Conservation (phyloP, 1,140 invertebrate genomes). For the Tyrophagus putrescentiae region DNA sequence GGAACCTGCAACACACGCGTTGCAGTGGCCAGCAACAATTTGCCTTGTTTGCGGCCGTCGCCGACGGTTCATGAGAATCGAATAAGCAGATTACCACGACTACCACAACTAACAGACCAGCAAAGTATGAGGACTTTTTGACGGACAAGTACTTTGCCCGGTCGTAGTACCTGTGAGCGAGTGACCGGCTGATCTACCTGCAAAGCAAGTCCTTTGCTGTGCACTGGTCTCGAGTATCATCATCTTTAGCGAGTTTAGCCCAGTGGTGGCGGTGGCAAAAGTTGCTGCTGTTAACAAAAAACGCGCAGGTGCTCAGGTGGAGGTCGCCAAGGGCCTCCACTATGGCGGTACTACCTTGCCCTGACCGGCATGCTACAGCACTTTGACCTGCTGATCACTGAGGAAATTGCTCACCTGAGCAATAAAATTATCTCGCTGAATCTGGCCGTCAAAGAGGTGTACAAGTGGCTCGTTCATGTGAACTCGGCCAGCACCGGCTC, state of each 20-base stretch:
- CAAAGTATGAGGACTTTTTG: neutral
- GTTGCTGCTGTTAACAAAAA: no score
- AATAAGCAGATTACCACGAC: neutral
- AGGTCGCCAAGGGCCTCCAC: constrained; percentile 42
- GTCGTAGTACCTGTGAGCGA: constrained; percentile 35
- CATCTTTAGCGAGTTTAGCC: constrained; percentile 10
- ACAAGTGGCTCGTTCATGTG: constrained; percentile 47
- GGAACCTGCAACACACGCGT: no score
- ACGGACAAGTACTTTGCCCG: constrained; percentile 51
- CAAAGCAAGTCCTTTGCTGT: neutral
- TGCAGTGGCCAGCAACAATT: no score
- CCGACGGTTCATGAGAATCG: no score
- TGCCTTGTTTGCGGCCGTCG: no score
- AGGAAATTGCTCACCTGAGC: constrained; percentile 73
- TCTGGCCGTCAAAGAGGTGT: constrained; percentile 79
- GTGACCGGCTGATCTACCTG: neutral
- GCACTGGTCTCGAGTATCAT: constrained; percentile 24
- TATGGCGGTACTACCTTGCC: constrained; percentile 68
- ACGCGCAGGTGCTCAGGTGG: neutral
- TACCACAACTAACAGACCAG: neutral
- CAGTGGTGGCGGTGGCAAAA: neutral
- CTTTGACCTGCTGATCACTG: constrained; percentile 66
- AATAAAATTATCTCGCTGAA: constrained; percentile 97
- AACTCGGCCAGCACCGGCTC: no score
- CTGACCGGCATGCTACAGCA: constrained; percentile 58